Evolutionary conservation across 2,113 vertebrate species (phyloP), one percentile per base, ranked within the genome.

Genomic region (Urocynchramus pylzowi): DNA sequence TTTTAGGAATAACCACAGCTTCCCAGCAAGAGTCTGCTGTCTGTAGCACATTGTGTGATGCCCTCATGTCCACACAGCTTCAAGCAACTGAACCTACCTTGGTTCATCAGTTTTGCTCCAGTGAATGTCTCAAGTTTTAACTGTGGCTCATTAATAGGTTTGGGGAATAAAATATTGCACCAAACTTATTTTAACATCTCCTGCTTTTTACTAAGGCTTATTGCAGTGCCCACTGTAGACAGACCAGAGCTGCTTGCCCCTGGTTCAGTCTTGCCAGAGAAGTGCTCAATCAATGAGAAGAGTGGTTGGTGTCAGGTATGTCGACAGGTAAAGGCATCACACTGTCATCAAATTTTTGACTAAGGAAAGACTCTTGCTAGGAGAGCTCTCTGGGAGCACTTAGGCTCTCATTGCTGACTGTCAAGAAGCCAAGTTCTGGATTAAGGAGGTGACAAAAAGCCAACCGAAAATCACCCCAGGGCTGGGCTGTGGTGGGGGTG

Each of bases 301-400:
- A 96, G 65, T 89, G 52, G 64, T 60, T 76, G 64, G 14, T 59
- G 44, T 93, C 74, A 44, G 13, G 41, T 50, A 87, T 90, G 64
- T 79, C 23, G 69, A 52, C 88, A 93, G 54, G 57, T 86, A 50
- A 56, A 91, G 45, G 30, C 33, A 81, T 90, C 84, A 61, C 2
- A 1, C 71, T 95, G 59, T 57, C 79, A 77, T 92, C 79, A 61
- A 84, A 5, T 83, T 91, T 97, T 96, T 97, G 64, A 88, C 59
- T 81, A 45, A 56, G 88, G 88, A 69, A 92, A 89, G 47, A 65
- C 17, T 47, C 33, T 68, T 26, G 39, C 88, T 83, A 73, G n/a
- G 49, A 93, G 53, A 93, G 44, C 44, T 95, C 20, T 70, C 56
- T 53, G 52, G n/a, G 61, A 47, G 17, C 56, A 69, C 76, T 90